Evolutionary conservation across 2,888 invertebrate genomes (phyloP).

Genomic region (Dichetophora obliterata): DNA sequence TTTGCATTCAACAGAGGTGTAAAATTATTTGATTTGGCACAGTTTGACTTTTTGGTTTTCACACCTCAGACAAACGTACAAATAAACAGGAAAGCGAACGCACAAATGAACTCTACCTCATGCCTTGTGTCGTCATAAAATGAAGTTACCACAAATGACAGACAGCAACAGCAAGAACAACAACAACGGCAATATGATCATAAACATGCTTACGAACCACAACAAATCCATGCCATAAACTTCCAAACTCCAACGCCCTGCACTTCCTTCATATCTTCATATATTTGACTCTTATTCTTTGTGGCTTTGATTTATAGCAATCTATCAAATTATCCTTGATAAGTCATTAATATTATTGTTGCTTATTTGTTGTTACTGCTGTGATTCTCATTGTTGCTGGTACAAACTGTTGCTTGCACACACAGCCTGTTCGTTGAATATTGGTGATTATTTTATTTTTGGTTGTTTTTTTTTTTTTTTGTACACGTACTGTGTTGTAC

Average conservation of each 20-base stretch:
- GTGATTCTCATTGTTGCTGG: constrained; percentile 1
- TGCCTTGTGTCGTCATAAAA: background rate
- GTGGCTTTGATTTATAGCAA: constrained; percentile 66
- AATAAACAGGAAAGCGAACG: too few relatives aligned
- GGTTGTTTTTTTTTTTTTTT: background rate
- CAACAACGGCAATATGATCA: constrained; percentile 10
- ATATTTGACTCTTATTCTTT: background rate
- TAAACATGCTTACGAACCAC: constrained; percentile 25
- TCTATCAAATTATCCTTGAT: constrained; percentile 70
- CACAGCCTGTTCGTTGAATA: background rate
- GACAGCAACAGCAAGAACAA: background rate
- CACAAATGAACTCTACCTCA: background rate
- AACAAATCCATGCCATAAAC: background rate
- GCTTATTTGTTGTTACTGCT: constrained; percentile 46
- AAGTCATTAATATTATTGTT: constrained; percentile 69
- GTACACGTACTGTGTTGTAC: background rate
- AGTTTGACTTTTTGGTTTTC: background rate
- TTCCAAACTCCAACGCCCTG: background rate
- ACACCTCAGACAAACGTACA: too few relatives aligned
- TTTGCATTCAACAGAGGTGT: background rate
- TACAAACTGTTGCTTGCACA: constrained; percentile 4
- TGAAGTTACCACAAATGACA: constrained; percentile 21
- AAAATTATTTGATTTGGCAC: background rate
- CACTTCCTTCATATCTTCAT: background rate
- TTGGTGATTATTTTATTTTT: constrained; percentile 1